Base-by-base conservation (phyloP, 2,797 vertebrate species). In the Silurus lanzhouensis region DNA sequence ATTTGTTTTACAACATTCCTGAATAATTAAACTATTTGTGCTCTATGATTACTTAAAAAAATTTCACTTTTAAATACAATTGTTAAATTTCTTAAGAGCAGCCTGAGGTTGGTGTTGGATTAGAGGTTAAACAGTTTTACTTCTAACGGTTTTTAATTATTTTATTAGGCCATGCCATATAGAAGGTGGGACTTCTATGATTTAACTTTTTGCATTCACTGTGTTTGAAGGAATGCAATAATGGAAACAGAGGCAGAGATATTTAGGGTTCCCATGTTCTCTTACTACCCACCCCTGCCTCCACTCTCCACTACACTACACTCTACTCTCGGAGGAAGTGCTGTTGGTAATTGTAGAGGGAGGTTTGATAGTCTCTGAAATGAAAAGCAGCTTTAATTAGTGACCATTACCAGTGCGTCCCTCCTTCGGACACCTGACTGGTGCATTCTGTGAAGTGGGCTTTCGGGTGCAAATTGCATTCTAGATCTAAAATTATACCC, bases 351-450 rank as follows among this genome's bases (percentile, higher is more conserved):
- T 95, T 93, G 93, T 92, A 92, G 89, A 91, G 90, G 88, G 82
- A 91, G 91, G 91, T 91, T 93, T 87, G 89, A 92, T 79, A 92
- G 93, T 89, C 64, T 60, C 89, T 76, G 88, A 91, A 90, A 91
- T 91, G 88, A 91, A 93, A 94, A 92, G 91, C 87, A 84, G 88
- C 91, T 93, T 94, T 95, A 94, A 95, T 95, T 94, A 94, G 91
- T 92, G 85, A 82, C 89, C 88, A 92, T 93, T 92, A 88, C 85
- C 90, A 90, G 90, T 89, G 84, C 83, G 86, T 87, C 57, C 89
- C 91, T 93, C 57, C 83, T 77, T 71, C 70, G 66, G 83, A 64
- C 92, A 91, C 87, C 89, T 88, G 89, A 92, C 89, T 88, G 90
- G 91, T 88, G 89, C 84, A 90, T 89, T 80, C 79, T 64, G 83